Evolutionary conservation across 2,113 vertebrate species (phyloP).

Genomic region (Fukomys damarensis): DNA sequence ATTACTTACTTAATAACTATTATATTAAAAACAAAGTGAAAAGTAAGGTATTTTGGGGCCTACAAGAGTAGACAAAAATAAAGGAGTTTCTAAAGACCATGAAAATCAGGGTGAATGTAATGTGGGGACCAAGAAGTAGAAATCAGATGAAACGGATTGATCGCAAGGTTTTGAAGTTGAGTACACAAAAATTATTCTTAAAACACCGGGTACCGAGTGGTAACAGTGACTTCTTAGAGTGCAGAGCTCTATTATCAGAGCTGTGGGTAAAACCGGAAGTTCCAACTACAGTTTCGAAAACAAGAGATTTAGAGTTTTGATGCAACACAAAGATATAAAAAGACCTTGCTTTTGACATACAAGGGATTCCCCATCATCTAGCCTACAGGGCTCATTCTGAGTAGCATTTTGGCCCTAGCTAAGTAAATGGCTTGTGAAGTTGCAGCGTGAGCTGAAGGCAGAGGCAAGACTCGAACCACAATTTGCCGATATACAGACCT

Average conservation of each 20-base stretch:
- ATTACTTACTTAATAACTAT: not conserved
- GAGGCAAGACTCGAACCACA: not conserved
- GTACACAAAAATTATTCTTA: not conserved
- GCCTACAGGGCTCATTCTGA: not conserved
- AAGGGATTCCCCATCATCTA: not conserved
- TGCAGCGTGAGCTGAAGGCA: not conserved
- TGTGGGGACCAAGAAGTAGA: not conserved
- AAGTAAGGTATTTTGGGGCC: not conserved
- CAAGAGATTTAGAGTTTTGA: not conserved
- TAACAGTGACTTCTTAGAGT: not conserved
- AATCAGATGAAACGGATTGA: fast-evolving
- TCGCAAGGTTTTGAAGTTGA: not conserved
- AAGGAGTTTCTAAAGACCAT: not conserved
- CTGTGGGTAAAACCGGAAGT: not conserved
- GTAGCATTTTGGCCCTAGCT: not conserved
- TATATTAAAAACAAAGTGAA: not conserved
- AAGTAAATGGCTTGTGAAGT: not conserved
- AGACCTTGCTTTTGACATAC: not conserved
- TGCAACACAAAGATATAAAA: not conserved
- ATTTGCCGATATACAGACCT: not conserved
- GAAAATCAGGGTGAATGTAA: not conserved
- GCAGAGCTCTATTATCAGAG: not conserved
- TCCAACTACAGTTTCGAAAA: not conserved
- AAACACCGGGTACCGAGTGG: not conserved
- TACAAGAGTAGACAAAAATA: not conserved